A percentile compares a stretch with the other conserved stretches of the same genome.
These are phyloP conservation scores for Argopecten irradians DNA, from an alignment of 1,140 invertebrate genomes.

Conservation along the genomic window DNA sequence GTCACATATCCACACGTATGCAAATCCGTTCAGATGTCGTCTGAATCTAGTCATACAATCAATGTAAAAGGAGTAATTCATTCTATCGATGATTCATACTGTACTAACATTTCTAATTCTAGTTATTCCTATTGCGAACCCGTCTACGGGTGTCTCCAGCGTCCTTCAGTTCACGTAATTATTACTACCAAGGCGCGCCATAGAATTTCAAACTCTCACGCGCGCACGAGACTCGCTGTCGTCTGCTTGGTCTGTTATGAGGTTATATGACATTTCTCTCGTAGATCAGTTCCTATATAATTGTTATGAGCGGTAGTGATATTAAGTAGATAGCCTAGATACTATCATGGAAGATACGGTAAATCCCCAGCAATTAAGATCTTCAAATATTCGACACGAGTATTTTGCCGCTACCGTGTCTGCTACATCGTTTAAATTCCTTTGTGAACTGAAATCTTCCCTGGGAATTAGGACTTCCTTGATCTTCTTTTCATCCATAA, in stretches of 20 bases:
- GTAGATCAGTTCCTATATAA: constrained; percentile 10
- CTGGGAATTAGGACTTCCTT: neutral
- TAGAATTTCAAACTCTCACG: constrained; percentile 21
- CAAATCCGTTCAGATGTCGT: constrained; percentile 9
- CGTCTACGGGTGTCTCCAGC: neutral
- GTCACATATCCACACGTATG: neutral
- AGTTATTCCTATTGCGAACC: neutral
- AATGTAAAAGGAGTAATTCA: constrained; percentile 2
- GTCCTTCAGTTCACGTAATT: constrained; percentile 9
- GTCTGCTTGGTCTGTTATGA: constrained; percentile 13
- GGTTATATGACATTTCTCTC: neutral
- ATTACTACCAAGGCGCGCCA: constrained; percentile 11
- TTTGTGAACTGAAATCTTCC: neutral
- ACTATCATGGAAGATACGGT: neutral
- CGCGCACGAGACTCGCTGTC: constrained; percentile 19
- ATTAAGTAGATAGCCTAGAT: constrained; percentile 3
- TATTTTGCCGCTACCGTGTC: neutral
- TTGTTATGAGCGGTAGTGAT: constrained; percentile 14
- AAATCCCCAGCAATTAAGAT: neutral
- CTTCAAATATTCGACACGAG: neutral
- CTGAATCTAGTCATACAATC: neutral
- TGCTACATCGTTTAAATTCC: neutral
- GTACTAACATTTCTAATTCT: neutral
- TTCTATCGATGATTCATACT: neutral
- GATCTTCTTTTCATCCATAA: neutral